A percentile compares a stretch with the other conserved stretches of the same genome.
phyloP scores from a whole-genome alignment of 2,888 invertebrate genomes.

The Amorpha juglandis region DNA sequence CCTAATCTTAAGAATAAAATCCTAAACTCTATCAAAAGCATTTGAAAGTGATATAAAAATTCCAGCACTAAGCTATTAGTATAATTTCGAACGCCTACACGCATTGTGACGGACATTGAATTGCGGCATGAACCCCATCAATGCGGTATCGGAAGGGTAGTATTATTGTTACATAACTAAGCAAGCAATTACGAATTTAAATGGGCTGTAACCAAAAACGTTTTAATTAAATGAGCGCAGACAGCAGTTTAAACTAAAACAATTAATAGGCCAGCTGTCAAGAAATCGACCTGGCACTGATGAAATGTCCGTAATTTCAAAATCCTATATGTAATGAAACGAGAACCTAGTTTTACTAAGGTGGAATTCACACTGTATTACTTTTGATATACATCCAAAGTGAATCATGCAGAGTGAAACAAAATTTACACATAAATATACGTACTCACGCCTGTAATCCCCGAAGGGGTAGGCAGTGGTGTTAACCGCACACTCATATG shows the following conservation, averaged over 20 bases:
- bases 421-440: no score
- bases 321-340: neutral
- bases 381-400: no score
- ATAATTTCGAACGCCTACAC: constrained; percentile 1
- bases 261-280: neutral
- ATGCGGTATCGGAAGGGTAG: neutral
- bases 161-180: neutral
- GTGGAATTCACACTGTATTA: no score
- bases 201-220: neutral
- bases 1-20: no score
- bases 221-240: constrained; percentile 1
- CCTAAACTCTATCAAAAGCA: neutral
- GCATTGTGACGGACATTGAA: neutral
- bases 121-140: constrained; percentile 5
- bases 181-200: constrained; percentile 9
- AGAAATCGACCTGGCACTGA: neutral
- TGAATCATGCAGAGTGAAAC: no score
- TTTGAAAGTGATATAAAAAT: neutral
- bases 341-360: neutral
- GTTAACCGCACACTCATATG: no score
- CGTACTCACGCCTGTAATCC: no score
- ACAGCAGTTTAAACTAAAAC: constrained; percentile 5
- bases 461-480: no score
- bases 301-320: neutral
- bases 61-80: neutral